Evolutionary conservation across 2,113 vertebrate genomes (phyloP).

Genomic region (Turnix velox): DNA sequence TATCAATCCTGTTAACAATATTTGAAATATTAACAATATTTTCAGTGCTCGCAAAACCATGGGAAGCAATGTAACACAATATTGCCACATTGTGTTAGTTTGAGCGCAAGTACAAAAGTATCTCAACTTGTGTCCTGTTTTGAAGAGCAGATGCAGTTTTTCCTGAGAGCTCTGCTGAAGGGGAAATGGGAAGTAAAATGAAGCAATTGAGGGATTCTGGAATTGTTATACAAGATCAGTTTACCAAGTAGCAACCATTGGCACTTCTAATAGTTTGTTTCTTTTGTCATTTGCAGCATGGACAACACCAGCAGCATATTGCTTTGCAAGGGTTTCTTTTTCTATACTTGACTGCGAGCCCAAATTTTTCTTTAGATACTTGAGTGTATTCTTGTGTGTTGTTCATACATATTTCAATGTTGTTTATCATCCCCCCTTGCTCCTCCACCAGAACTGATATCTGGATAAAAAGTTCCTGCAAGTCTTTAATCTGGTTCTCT

Average conservation of each 20-base stretch:
- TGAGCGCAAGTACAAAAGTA: background rate
- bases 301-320: constrained; percentile 90
- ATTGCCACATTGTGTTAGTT: background rate
- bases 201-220: background rate
- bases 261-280: background rate
- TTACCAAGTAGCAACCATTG: background rate
- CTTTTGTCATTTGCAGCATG: constrained; percentile 71
- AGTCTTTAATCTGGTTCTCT: constrained; percentile 89
- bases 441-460: constrained; percentile 88
- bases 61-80: no score
- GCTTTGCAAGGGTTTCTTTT: constrained; percentile 84
- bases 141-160: background rate
- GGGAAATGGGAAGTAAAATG: background rate
- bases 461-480: constrained; percentile 88
- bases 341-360: constrained; percentile 83
- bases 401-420: constrained; percentile 85
- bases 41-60: background rate
- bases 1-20: background rate
- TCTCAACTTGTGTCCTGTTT: background rate
- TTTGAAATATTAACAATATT: background rate
- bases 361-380: constrained; percentile 85
- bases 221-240: background rate
- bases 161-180: background rate
- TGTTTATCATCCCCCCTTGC: constrained; percentile 85
- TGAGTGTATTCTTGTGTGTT: constrained; percentile 85